A percentile compares a stretch with the other conserved stretches of the same genome.
These are phyloP conservation scores for Pogonognathellus flavescens DNA, from an alignment of 1,140 invertebrate species.

Conservation along the genomic window DNA sequence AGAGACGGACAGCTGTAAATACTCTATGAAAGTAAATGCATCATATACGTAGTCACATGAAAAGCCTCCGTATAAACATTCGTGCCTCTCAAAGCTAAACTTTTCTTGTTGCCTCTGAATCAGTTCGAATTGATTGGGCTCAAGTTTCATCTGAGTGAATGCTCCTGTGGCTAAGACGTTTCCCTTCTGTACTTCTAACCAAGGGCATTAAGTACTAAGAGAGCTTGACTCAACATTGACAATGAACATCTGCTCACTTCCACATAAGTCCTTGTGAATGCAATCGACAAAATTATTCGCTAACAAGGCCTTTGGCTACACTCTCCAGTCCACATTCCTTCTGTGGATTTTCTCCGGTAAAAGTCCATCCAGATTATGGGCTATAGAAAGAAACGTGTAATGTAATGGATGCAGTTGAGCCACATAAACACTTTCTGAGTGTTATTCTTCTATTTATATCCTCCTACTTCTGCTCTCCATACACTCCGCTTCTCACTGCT, in stretches of 20 bases:
- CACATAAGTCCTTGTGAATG: background rate
- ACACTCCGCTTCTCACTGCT: background rate
- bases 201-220: background rate
- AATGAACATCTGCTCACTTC: background rate
- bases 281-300: background rate
- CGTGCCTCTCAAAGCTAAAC: background rate
- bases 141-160: background rate
- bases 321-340: background rate
- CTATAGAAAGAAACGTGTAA: background rate
- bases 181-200: background rate
- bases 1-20: background rate
- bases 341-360: background rate
- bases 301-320: slow-evolving; percentile 20
- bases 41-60: too few species aligned
- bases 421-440: slow-evolving; percentile 9
- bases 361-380: background rate
- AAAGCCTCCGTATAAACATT: background rate
- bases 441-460: background rate
- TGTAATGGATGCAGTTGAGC: background rate
- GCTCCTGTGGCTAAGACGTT: background rate
- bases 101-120: background rate
- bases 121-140: background rate
- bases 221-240: background rate
- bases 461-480: background rate
- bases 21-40: background rate